phyloP scores from a whole-genome alignment of 2,113 vertebrate species.

The Oriolus oriolus region DNA sequence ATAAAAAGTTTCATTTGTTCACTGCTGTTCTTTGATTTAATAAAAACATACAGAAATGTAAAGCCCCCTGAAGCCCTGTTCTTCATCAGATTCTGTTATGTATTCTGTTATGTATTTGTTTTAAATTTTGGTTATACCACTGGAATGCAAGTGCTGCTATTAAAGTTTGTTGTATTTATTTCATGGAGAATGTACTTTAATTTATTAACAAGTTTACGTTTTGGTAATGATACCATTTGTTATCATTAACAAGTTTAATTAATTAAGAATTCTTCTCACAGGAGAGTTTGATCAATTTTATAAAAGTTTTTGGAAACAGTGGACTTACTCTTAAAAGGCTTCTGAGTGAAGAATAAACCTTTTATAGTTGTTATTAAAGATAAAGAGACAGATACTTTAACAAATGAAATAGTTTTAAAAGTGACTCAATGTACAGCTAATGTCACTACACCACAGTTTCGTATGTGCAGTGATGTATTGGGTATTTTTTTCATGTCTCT shows the following conservation, averaged over 20 bases:
- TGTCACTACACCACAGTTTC: neutral
- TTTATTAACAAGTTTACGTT: neutral
- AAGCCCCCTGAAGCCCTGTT: neutral
- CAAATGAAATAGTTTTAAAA: neutral
- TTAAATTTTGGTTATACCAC: neutral
- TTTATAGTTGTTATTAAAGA: neutral
- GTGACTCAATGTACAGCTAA: neutral
- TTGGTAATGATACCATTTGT: neutral
- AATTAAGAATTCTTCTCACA: neutral
- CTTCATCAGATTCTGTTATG: neutral
- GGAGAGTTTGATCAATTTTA: neutral
- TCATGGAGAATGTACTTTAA: neutral
- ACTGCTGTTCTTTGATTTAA: neutral
- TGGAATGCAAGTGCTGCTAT: neutral
- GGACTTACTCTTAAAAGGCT: neutral
- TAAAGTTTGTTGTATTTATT: neutral
- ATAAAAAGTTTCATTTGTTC: neutral
- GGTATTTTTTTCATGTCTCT: neutral
- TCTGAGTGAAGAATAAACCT: neutral
- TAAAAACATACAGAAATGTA: neutral
- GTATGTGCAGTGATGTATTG: neutral
- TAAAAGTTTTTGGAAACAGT: neutral
- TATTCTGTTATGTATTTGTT: neutral
- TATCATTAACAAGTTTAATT: neutral
- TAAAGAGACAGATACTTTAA: neutral